Percentiles rank a stretch among this genome's conserved stretches.
These are phyloP conservation scores for Pentalonia nigronervosa DNA, from an alignment of 1,140 invertebrate genomes.

Conservation along the genomic window DNA sequence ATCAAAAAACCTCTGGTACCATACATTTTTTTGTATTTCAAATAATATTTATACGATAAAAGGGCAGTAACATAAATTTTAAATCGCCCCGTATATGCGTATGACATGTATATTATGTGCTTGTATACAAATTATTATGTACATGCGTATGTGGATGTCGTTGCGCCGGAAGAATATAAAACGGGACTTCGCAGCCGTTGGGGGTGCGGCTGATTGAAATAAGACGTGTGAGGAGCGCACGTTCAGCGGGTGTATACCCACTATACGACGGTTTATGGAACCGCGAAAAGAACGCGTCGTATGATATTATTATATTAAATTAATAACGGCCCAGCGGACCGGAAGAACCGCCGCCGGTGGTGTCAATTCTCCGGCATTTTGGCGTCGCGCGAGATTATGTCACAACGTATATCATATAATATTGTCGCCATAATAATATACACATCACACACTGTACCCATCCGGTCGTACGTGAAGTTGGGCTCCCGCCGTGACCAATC, in stretches of 20 bases:
- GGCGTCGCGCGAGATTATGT: constrained; percentile 27
- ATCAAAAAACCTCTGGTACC: too few relatives aligned
- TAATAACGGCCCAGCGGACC: constrained; percentile 48
- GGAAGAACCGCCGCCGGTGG: constrained; percentile 33
- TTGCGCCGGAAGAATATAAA: constrained; percentile 32
- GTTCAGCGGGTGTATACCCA: not conserved
- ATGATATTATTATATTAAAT: constrained; percentile 32
- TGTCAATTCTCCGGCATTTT: constrained; percentile 47
- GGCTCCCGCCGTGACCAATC: too few relatives aligned
- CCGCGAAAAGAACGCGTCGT: not conserved
- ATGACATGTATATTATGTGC: not conserved
- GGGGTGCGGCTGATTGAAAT: constrained; percentile 47
- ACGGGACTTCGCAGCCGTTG: not conserved
- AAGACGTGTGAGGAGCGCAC: not conserved
- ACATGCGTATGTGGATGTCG: not conserved
- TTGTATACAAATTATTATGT: not conserved
- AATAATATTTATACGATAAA: too few relatives aligned
- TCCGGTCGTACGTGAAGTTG: too few relatives aligned
- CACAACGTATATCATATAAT: not conserved
- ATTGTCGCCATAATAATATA: not conserved
- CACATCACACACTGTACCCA: not conserved
- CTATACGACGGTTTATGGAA: too few relatives aligned
- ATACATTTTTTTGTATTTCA: too few relatives aligned
- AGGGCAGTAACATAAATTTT: too few relatives aligned
- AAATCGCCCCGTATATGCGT: not conserved